Percentiles rank a stretch among this genome's conserved stretches.
Conservation (phyloP, 2,888 invertebrate species). For the Lasioglossum zephyrum region DNA sequence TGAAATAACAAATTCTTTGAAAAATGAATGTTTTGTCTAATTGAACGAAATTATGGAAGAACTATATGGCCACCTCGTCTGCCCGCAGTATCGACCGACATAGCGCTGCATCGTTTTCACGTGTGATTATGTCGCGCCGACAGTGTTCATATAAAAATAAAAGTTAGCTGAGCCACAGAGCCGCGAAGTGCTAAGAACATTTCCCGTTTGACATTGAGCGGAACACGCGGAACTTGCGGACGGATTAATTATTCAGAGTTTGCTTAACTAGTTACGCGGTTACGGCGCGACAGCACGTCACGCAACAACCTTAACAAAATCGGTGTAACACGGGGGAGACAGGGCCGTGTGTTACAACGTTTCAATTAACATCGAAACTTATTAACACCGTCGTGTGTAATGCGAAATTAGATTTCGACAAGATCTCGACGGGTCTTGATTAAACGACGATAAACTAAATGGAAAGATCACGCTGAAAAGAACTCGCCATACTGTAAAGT, state of each 20-base stretch:
- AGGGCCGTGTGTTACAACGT: neutral
- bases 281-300: conserved; percentile 29
- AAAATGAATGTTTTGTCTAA: neutral
- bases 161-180: neutral
- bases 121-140: neutral
- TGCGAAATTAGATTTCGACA: neutral
- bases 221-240: conserved; percentile 24
- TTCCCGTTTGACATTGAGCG: conserved; percentile 18
- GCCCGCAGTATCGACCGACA: neutral
- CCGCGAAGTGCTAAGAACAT: conserved; percentile 7
- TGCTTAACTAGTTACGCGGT: conserved; percentile 38
- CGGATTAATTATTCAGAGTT: conserved; percentile 49
- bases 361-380: conserved; percentile 7
- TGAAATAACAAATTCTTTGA: neutral
- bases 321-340: neutral
- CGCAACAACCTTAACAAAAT: conserved; percentile 25
- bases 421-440: neutral
- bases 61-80: neutral
- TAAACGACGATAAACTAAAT: neutral
- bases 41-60: neutral
- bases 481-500: neutral
- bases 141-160: neutral
- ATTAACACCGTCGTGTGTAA: neutral
- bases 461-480: neutral
- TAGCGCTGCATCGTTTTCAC: neutral